phyloP scores from a whole-genome alignment of 2,888 invertebrate genomes.

The Caenorhabditis sp. region DNA sequence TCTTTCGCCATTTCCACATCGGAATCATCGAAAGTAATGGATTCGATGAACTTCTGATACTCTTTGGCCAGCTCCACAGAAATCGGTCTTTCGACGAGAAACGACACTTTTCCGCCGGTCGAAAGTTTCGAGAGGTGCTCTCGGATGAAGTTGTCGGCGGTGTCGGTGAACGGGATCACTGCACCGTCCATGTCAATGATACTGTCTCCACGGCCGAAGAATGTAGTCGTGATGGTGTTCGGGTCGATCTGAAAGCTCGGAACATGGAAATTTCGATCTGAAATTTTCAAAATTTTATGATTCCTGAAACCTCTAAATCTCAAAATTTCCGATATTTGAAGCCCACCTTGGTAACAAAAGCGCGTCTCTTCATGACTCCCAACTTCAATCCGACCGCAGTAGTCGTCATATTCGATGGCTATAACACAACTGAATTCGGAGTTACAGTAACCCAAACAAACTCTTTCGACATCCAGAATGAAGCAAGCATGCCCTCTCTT shows the following conservation, averaged over 20 bases:
- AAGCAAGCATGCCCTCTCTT: slow-evolving; percentile 14
- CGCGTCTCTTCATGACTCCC: slow-evolving; percentile 17
- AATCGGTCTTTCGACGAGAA: slow-evolving; percentile 53
- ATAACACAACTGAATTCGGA: background rate
- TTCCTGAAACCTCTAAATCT: too few relatives aligned
- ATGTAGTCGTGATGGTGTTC: slow-evolving; percentile 20
- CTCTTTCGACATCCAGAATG: slow-evolving; percentile 20
- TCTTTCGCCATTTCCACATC: slow-evolving; percentile 53
- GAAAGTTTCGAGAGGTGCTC: slow-evolving; percentile 40
- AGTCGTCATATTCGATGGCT: slow-evolving; percentile 12
- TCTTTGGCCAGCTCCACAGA: background rate
- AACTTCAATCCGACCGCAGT: slow-evolving; percentile 31
- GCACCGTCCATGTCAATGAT: slow-evolving; percentile 50
- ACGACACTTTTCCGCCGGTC: slow-evolving; percentile 14
- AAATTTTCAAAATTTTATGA: too few relatives aligned
- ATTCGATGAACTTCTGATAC: slow-evolving; percentile 23
- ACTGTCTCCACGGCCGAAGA: slow-evolving; percentile 48
- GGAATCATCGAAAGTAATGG: slow-evolving; percentile 18
- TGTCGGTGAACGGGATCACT: slow-evolving; percentile 27
- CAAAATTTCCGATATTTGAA: too few relatives aligned
- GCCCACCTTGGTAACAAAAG: slow-evolving; percentile 4
- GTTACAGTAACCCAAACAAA: background rate
- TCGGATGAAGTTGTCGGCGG: slow-evolving; percentile 37
- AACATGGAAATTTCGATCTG: background rate
- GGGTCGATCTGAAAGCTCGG: slow-evolving; percentile 14